A percentile compares a stretch with the other conserved stretches of the same genome.
Evolutionary conservation across 1,140 invertebrate species (phyloP).

Genomic region (Eumeta japonica): DNA sequence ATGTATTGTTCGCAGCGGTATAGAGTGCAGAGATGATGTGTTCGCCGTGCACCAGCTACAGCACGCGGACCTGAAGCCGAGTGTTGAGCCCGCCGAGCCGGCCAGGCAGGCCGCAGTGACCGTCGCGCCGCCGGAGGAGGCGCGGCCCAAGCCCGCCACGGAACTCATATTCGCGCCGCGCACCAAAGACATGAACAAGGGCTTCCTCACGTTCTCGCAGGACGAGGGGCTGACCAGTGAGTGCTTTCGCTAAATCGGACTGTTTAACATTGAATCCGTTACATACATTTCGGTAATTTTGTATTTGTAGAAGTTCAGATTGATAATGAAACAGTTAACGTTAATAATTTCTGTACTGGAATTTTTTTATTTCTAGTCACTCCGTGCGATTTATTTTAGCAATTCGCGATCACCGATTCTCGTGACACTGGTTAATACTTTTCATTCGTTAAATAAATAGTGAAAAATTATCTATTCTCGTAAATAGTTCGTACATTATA

Average conservation of each 20-base stretch:
- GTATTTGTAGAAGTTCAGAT: too few species aligned
- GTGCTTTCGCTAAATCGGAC: conserved; percentile 39
- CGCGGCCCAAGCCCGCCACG: conserved; percentile 66
- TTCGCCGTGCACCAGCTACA: conserved; percentile 73
- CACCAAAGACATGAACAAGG: conserved; percentile 91
- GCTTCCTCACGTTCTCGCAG: conserved; percentile 84
- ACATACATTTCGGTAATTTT: too few species aligned
- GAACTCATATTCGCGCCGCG: conserved; percentile 79
- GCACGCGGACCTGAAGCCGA: conserved; percentile 45
- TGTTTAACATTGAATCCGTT: conserved; percentile 37
- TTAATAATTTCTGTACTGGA: too few species aligned
- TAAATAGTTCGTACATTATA: too few species aligned
- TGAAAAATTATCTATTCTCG: too few species aligned
- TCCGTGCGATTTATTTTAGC: too few species aligned
- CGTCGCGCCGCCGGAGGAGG: conserved; percentile 36
- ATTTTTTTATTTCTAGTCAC: too few species aligned
- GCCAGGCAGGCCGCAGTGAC: conserved; percentile 20
- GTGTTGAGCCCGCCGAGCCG: conserved; percentile 18
- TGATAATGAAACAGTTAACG: too few species aligned
- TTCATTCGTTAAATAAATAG: too few species aligned
- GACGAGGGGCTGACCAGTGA: conserved; percentile 83
- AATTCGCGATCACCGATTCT: too few species aligned
- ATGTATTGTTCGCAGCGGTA: conserved; percentile 70
- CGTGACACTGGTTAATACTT: too few species aligned
- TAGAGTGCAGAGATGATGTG: conserved; percentile 83